Percentiles rank a stretch among this genome's conserved stretches.
phyloP scores from a whole-genome alignment of 2,888 invertebrate genomes.

The Hesperia comma region DNA sequence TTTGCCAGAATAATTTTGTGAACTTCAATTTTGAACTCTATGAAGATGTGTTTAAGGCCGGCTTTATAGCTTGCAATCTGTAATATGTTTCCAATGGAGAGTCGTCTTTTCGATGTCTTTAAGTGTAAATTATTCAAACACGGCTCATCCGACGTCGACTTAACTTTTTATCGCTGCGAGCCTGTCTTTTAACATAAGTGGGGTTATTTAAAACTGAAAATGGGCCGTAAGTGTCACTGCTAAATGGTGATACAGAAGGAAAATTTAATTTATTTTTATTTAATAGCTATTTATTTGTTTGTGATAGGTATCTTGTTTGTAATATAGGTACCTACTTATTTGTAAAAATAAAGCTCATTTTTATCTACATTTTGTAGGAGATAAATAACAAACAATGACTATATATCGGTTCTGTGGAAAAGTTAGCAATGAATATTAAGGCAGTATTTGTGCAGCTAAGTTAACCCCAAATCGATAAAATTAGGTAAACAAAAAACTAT shows the following conservation, averaged over 20 bases:
- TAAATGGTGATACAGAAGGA: conserved; percentile 11
- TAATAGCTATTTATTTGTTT: no score
- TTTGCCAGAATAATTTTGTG: conserved; percentile 29
- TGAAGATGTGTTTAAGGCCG: conserved; percentile 42
- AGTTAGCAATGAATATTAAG: no score
- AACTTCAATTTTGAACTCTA: conserved; percentile 46
- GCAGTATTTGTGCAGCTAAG: no score
- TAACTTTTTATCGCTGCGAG: conserved; percentile 69
- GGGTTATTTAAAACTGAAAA: conserved; percentile 56
- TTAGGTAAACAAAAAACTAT: no score
- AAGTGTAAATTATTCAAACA: conserved; percentile 81
- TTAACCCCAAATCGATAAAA: no score
- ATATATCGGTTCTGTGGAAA: no score
- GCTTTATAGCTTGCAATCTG: conserved; percentile 19
- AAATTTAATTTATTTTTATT: neutral
- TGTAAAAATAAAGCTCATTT: neutral
- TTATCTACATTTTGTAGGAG: no score
- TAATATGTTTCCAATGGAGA: conserved; percentile 50
- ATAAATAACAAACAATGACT: no score
- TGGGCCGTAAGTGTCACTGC: conserved; percentile 25
- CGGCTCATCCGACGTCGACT: conserved; percentile 69
- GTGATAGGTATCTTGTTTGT: no score
- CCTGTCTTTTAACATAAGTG: conserved; percentile 70
- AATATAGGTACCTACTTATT: no score
- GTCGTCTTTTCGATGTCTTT: conserved; percentile 67